A percentile compares a stretch with the other conserved stretches of the same genome.
phyloP scores from a whole-genome alignment of 2,113 vertebrate species.

The Turnix velox region DNA sequence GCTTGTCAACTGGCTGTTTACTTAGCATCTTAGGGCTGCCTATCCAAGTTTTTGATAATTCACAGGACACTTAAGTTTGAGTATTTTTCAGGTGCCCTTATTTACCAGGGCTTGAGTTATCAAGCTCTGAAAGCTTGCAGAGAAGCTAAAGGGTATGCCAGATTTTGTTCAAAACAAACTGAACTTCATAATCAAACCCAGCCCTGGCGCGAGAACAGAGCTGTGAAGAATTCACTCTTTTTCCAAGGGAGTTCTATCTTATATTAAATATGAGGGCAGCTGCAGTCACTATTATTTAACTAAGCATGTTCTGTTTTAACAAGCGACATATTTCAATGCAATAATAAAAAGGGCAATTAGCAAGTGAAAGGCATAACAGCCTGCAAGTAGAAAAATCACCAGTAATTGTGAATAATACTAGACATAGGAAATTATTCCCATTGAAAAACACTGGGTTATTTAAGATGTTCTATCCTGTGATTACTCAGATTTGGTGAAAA shows the following conservation, averaged over 20 bases:
- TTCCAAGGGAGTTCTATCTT: neutral
- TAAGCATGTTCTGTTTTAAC: conserved; percentile 29
- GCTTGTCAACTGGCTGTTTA: neutral
- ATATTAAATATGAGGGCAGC: neutral
- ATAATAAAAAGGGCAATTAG: conserved; percentile 1
- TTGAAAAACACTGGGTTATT: neutral
- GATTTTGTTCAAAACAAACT: neutral
- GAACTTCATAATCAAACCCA: neutral
- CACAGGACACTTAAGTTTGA: neutral
- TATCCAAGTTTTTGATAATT: neutral
- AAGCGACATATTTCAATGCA: neutral
- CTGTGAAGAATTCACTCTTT: neutral
- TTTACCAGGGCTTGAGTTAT: neutral
- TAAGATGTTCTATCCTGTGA: neutral
- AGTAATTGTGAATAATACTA: conserved; percentile 29
- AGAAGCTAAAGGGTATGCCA: neutral
- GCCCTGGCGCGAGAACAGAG: neutral
- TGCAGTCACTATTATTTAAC: neutral
- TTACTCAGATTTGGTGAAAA: conserved; percentile 5
- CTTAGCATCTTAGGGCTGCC: neutral
- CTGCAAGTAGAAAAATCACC: conserved; percentile 44
- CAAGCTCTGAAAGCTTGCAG: neutral
- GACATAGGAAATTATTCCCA: conserved; percentile 1
- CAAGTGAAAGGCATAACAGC: neutral
- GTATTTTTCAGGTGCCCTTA: neutral